Percentiles rank a stretch among this genome's conserved stretches.
These are phyloP conservation scores for Cossypha caffra DNA, from an alignment of 2,797 vertebrate species.

Conservation along the genomic window DNA sequence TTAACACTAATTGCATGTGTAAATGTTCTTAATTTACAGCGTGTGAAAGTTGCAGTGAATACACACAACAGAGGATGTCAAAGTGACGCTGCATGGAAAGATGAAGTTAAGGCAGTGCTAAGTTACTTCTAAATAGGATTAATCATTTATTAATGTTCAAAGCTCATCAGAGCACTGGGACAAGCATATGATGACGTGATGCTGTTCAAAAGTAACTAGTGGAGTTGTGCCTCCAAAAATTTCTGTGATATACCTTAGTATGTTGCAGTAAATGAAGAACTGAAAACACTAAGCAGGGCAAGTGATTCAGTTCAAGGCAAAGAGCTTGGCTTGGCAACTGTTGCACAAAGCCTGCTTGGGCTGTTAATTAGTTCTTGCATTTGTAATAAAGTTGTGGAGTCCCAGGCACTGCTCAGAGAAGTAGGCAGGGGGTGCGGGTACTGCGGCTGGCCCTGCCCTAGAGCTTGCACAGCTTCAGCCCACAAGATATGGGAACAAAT, in stretches of 20 bases:
- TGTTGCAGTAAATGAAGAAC: background rate
- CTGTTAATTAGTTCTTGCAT: slow-evolving; percentile 35
- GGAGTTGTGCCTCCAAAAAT: background rate
- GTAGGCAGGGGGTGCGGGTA: no score
- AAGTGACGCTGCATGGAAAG: slow-evolving; percentile 28
- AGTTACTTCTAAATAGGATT: slow-evolving; percentile 33
- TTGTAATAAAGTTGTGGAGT: background rate
- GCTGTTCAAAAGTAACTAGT: background rate
- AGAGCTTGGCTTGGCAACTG: background rate
- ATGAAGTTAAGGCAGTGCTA: slow-evolving; percentile 22
- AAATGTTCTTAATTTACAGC: slow-evolving; percentile 62
- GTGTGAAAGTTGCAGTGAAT: slow-evolving; percentile 60
- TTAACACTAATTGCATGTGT: slow-evolving; percentile 64
- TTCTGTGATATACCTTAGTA: background rate
- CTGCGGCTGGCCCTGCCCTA: fast-evolving
- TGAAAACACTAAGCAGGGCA: background rate
- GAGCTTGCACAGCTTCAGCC: fast-evolving
- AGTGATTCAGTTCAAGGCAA: background rate
- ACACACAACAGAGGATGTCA: slow-evolving; percentile 40
- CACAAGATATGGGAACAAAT: background rate
- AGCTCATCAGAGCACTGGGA: background rate
- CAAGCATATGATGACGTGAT: background rate
- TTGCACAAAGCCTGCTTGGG: background rate
- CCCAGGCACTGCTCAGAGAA: background rate
- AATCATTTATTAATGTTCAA: slow-evolving; percentile 53